Evolutionary conservation across 2,888 invertebrate species (phyloP).

Genomic region (Bhutanitis thaidina): DNA sequence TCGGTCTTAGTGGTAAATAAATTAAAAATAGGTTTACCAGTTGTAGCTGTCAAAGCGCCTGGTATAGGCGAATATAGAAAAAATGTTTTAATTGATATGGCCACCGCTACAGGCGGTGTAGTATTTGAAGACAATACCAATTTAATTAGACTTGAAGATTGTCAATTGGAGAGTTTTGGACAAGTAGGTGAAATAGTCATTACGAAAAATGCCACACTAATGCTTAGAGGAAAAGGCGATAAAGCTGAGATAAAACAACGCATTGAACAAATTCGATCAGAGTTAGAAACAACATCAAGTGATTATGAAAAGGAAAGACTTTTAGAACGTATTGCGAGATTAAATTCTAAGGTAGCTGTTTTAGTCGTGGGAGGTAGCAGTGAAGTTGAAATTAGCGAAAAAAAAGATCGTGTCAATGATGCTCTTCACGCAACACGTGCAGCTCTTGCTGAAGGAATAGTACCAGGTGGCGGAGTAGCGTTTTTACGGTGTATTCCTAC

Average conservation of each 20-base stretch:
- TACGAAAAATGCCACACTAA: slow-evolving; percentile 94
- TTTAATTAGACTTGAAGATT: slow-evolving; percentile 92
- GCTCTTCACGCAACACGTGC: slow-evolving; percentile 96
- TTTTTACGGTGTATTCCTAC: slow-evolving; percentile 88
- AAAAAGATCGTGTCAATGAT: slow-evolving; percentile 96
- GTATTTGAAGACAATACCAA: slow-evolving; percentile 96
- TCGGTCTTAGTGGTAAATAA: slow-evolving; percentile 94
- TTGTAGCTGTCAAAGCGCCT: slow-evolving; percentile 96
- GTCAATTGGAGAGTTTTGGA: slow-evolving; percentile 88
- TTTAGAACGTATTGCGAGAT: slow-evolving; percentile 91
- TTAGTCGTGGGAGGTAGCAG: slow-evolving; percentile 91
- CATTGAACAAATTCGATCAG: slow-evolving; percentile 88
- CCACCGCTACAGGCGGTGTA: slow-evolving; percentile 93
- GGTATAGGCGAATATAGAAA: slow-evolving; percentile 97
- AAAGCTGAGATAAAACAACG: slow-evolving; percentile 87
- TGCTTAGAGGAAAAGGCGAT: slow-evolving; percentile 84
- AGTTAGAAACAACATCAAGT: slow-evolving; percentile 88
- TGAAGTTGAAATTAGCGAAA: slow-evolving; percentile 95
- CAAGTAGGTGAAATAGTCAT: slow-evolving; percentile 92
- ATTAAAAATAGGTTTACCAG: slow-evolving; percentile 93
- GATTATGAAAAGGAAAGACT: slow-evolving; percentile 96
- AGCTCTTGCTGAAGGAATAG: slow-evolving; percentile 97
- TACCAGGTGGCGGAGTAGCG: slow-evolving; percentile 96
- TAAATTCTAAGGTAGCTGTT: slow-evolving; percentile 89
- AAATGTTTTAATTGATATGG: slow-evolving; percentile 93